Evolutionary conservation across 2,113 vertebrate species (phyloP).

Genomic region (Puntigrus tetrazona): DNA sequence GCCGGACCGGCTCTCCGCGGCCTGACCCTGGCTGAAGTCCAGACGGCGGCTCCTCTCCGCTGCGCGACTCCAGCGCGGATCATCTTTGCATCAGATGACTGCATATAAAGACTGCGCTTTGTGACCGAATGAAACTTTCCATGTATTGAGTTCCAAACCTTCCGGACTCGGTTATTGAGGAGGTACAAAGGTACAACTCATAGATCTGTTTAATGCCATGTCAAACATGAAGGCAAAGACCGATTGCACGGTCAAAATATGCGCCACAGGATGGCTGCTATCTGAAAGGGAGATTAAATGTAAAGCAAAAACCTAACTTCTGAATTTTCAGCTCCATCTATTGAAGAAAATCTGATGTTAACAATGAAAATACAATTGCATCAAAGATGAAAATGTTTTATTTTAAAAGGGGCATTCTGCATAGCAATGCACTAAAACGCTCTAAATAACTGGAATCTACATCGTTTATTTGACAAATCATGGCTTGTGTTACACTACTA

Average conservation of each 20-base stretch:
- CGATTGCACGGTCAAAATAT: background rate
- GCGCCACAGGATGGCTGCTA: background rate
- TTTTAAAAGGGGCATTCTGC: no score
- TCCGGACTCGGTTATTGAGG: background rate
- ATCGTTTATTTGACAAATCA: no score
- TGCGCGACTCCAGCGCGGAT: background rate
- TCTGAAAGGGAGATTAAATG: background rate
- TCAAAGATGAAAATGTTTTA: no score
- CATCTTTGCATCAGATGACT: constrained; percentile 18
- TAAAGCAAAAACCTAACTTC: background rate
- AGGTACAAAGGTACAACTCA: constrained; percentile 34
- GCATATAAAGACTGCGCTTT: constrained; percentile 32
- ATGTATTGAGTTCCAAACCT: constrained; percentile 22
- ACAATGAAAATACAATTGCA: background rate
- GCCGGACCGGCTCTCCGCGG: constrained; percentile 27
- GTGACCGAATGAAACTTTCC: constrained; percentile 18
- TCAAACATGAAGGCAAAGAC: constrained; percentile 15
- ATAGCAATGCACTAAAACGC: no score
- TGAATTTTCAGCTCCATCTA: background rate
- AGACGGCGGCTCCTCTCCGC: constrained; percentile 13
- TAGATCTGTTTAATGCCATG: constrained; percentile 25
- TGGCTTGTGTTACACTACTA: no score
- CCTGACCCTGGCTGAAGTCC: constrained; percentile 31
- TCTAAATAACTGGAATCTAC: no score
- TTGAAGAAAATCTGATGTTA: background rate